Percentiles rank a stretch among this genome's conserved stretches.
These are phyloP conservation scores for Lycocerus yunnanus DNA, from an alignment of 2,888 invertebrate genomes.

Conservation along the genomic window DNA sequence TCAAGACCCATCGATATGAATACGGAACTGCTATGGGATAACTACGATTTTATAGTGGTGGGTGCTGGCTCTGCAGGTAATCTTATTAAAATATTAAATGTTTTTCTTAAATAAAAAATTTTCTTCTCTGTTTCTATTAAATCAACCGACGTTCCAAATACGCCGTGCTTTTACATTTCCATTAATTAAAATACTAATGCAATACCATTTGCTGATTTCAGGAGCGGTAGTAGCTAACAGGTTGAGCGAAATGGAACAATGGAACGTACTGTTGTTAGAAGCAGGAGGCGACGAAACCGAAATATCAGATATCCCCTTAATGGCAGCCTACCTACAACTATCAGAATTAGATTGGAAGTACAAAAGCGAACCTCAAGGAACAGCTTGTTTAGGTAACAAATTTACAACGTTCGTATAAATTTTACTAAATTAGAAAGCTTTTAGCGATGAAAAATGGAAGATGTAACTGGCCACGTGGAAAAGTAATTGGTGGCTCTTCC, in stretches of 20 bases:
- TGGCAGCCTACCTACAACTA: conserved; percentile 85
- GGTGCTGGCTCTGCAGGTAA: conserved; percentile 88
- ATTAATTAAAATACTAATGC: background rate
- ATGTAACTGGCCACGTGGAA: conserved; percentile 92
- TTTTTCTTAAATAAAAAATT: no score
- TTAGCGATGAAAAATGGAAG: conserved; percentile 81
- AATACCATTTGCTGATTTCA: conserved; percentile 41
- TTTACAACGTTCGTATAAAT: background rate
- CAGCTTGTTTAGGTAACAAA: conserved; percentile 73
- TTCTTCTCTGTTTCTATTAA: background rate
- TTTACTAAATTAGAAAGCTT: background rate
- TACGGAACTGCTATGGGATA: conserved; percentile 65
- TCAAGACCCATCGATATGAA: conserved; percentile 74
- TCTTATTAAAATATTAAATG: no score
- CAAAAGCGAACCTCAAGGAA: conserved; percentile 87
- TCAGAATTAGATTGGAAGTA: conserved; percentile 92
- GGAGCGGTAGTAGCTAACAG: conserved; percentile 86
- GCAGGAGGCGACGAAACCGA: conserved; percentile 92
- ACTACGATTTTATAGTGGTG: conserved; percentile 84
- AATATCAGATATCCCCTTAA: conserved; percentile 84
- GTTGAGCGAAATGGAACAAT: conserved; percentile 75
- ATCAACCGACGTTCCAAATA: background rate
- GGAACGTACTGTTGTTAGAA: conserved; percentile 81
- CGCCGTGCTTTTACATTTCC: background rate
- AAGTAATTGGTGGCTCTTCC: conserved; percentile 87